Percentiles rank a stretch among this genome's conserved stretches.
phyloP scores from a whole-genome alignment of 2,797 vertebrate species.

The Platyrinchus mystaceus region DNA sequence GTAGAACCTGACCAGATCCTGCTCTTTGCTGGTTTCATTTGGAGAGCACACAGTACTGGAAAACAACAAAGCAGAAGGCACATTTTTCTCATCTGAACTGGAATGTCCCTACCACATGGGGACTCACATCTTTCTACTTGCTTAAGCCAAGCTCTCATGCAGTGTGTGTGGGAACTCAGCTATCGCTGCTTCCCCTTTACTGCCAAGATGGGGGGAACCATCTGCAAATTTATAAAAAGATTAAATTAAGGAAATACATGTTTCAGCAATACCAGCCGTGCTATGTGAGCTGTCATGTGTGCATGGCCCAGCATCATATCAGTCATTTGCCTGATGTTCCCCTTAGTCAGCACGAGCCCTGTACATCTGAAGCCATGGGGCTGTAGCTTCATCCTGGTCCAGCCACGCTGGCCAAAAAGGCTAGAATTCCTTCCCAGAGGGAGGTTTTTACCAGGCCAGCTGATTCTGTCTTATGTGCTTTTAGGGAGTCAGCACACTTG shows the following conservation, averaged over 20 bases:
- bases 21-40: not conserved
- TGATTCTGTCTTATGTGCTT: not conserved
- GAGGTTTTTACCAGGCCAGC: not conserved
- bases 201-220: not conserved
- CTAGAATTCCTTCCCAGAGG: not conserved
- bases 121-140: not conserved
- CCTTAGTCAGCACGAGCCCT: not conserved
- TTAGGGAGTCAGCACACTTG: not conserved
- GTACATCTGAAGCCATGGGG: not conserved
- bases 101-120: not conserved
- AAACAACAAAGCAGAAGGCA: not conserved
- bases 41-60: not conserved
- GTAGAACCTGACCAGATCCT: not conserved
- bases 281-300: fast-evolving
- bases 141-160: not conserved
- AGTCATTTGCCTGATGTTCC: not conserved
- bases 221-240: not conserved
- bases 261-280: not conserved
- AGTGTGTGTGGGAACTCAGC: not conserved
- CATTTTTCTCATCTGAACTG: not conserved
- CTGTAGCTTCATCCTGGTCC: not conserved
- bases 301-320: fast-evolving
- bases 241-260: not conserved
- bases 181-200: not conserved
- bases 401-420: not conserved